phyloP scores from a whole-genome alignment of 2,113 vertebrate species.

The Struthio camelus region DNA sequence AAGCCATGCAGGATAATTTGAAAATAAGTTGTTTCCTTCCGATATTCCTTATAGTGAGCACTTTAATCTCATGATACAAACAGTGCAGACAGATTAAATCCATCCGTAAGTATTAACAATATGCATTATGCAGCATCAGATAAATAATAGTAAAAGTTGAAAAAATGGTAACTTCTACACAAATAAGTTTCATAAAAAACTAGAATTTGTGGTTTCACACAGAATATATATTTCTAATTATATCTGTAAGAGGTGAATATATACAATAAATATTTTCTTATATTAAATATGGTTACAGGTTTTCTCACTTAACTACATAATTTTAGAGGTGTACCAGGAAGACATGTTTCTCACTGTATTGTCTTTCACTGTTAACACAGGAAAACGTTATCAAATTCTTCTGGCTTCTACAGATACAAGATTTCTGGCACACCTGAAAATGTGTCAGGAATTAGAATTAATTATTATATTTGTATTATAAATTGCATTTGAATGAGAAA shows the following conservation, averaged over 20 bases:
- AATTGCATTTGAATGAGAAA: background rate
- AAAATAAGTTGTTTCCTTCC: background rate
- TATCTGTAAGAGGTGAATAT: constrained; percentile 22
- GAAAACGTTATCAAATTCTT: background rate
- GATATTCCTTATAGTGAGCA: background rate
- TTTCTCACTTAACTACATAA: background rate
- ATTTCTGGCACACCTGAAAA: background rate
- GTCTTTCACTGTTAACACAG: background rate
- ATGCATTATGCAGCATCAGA: background rate
- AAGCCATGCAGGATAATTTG: background rate
- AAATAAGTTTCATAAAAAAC: constrained; percentile 45
- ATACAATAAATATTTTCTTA: constrained; percentile 5
- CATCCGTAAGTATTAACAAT: background rate
- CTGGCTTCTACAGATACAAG: background rate
- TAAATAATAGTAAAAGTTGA: background rate
- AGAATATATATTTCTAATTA: constrained; percentile 23
- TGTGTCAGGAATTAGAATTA: background rate
- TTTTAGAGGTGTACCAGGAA: background rate
- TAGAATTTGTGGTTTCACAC: constrained; percentile 28
- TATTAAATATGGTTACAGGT: background rate
- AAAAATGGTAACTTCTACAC: background rate
- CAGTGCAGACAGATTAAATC: background rate
- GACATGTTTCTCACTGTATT: background rate
- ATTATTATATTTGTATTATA: background rate
- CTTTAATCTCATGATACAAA: background rate